Conservation (phyloP, 2,113 vertebrate genomes). For the Callopanchax toddi region DNA sequence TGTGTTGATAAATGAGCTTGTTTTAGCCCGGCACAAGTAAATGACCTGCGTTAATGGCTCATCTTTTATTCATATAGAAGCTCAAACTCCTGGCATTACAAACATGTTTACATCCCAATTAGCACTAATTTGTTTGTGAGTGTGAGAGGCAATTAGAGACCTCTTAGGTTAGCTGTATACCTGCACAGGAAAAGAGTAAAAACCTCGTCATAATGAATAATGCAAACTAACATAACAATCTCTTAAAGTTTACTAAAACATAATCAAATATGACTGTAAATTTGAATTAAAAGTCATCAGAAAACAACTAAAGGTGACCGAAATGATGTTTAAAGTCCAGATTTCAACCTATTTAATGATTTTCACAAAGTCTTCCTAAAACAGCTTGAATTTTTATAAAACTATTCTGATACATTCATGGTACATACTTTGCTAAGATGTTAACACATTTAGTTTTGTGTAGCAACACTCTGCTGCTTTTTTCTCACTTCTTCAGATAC, state of each 20-base stretch:
- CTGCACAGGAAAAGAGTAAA: background rate
- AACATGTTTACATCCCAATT: slow-evolving; percentile 17
- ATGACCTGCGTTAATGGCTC: slow-evolving; percentile 10
- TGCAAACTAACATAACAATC: background rate
- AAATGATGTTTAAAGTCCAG: background rate
- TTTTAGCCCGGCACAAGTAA: background rate
- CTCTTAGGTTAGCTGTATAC: background rate
- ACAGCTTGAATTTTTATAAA: background rate
- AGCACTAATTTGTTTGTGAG: slow-evolving; percentile 3
- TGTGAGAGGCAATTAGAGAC: background rate
- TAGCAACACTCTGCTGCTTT: background rate
- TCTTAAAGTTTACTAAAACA: background rate
- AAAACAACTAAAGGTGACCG: background rate
- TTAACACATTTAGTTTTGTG: background rate
- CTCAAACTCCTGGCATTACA: background rate
- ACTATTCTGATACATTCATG: background rate
- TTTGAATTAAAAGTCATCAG: background rate
- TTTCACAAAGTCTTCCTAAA: background rate
- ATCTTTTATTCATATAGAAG: slow-evolving; percentile 41
- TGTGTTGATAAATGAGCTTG: background rate
- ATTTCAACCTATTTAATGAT: too few relatives aligned
- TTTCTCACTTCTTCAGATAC: slow-evolving; percentile 80
- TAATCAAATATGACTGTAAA: background rate
- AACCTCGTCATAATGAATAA: background rate
- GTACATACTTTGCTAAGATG: background rate